phyloP scores from a whole-genome alignment of 1,140 invertebrate genomes.

The Penaeus indicus region DNA sequence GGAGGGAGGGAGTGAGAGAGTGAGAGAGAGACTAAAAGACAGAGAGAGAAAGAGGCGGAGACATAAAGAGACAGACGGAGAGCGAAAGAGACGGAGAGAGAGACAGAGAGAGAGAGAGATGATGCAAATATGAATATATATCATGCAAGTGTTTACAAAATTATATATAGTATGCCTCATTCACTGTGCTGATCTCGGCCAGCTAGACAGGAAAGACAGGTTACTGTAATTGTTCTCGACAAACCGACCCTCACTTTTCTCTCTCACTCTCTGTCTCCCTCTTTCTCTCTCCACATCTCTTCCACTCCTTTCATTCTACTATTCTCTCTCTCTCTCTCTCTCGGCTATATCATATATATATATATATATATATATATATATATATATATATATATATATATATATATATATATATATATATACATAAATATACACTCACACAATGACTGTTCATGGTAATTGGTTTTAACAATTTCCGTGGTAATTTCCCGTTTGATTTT shows the following conservation, averaged over 20 bases:
- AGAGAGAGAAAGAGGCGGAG: not conserved
- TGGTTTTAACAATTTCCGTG: too few species aligned
- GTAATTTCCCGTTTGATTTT: too few species aligned
- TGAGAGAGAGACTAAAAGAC: not conserved
- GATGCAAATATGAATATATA: too few species aligned
- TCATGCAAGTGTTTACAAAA: too few species aligned
- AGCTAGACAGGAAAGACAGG: too few species aligned
- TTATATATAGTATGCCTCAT: too few species aligned
- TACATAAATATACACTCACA: too few species aligned
- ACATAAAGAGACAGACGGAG: not conserved
- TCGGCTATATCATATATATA: not conserved
- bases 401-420: too few species aligned
- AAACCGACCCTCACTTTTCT: not conserved
- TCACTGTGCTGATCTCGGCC: too few species aligned
- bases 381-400: too few species aligned
- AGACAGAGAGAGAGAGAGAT: not conserved
- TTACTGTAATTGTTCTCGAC: constrained; percentile 1
- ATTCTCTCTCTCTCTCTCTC: not conserved
- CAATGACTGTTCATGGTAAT: too few species aligned
- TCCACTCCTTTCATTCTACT: not conserved
- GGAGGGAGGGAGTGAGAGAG: not conserved
- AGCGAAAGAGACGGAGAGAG: not conserved
- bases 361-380: too few species aligned
- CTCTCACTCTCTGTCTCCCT: not conserved
- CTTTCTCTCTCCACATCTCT: not conserved